Evolutionary conservation across 2,113 vertebrate genomes (phyloP).

Genomic region (Chloropsis cyanopogon): DNA sequence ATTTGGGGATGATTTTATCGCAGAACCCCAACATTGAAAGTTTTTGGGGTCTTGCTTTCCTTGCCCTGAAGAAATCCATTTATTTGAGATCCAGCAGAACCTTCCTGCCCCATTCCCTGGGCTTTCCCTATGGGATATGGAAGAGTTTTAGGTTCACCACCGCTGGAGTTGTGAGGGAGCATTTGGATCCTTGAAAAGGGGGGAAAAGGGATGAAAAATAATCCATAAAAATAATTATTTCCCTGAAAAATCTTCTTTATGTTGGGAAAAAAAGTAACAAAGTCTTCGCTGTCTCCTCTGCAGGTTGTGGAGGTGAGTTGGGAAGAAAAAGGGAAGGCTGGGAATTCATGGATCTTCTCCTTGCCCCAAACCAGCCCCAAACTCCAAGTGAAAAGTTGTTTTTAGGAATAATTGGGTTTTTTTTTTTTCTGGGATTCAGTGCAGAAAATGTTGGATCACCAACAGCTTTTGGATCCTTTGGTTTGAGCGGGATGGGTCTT

Average conservation of each 20-base stretch:
- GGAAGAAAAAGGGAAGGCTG: background rate
- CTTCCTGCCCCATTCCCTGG: background rate
- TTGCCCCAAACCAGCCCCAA: background rate
- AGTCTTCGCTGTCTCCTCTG: background rate
- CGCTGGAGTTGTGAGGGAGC: background rate
- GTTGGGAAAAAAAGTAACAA: background rate
- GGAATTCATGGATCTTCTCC: background rate
- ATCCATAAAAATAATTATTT: background rate
- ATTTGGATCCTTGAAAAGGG: background rate
- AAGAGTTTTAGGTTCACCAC: background rate
- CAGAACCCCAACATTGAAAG: background rate
- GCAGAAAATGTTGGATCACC: background rate
- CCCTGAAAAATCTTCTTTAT: background rate
- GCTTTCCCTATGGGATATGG: background rate
- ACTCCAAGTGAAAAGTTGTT: background rate
- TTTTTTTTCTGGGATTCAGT: background rate
- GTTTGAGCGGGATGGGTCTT: background rate
- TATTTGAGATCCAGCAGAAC: background rate
- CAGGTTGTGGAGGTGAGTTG: slow-evolving; percentile 30
- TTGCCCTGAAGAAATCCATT: background rate
- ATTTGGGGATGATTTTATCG: background rate
- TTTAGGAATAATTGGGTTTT: background rate
- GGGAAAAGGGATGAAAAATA: background rate
- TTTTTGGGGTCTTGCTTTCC: background rate
- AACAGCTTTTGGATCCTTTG: background rate